Conservation (phyloP, 2,888 invertebrate genomes). For the Galerucella calmariensis region DNA sequence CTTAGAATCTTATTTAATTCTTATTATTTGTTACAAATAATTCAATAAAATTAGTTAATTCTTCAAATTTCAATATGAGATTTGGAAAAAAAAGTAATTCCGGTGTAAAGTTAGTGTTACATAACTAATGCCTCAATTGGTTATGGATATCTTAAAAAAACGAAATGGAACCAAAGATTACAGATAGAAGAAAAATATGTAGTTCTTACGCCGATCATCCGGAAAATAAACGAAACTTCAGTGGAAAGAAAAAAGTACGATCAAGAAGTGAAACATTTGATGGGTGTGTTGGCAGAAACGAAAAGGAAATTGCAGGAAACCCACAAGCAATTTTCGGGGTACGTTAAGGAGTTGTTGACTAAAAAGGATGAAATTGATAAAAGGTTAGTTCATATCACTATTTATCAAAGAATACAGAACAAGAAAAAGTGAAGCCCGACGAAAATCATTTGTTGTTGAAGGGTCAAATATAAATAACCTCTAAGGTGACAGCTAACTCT, state of each 20-base stretch:
- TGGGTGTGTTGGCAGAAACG: slow-evolving; percentile 57
- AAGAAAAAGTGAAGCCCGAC: no score
- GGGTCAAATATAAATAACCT: no score
- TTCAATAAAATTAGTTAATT: neutral
- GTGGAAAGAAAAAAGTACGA: slow-evolving; percentile 59
- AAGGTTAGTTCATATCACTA: slow-evolving; percentile 46
- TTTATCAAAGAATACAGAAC: neutral
- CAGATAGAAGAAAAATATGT: slow-evolving; percentile 65
- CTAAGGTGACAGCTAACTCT: no score
- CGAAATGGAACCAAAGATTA: slow-evolving; percentile 55
- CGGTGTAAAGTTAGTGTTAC: neutral
- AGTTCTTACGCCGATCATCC: slow-evolving; percentile 59
- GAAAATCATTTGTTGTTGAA: no score
- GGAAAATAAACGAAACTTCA: slow-evolving; percentile 59
- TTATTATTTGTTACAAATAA: no score
- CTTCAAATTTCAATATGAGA: neutral
- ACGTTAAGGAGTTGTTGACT: slow-evolving; percentile 56
- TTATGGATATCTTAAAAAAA: slow-evolving; percentile 34
- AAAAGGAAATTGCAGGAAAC: slow-evolving; percentile 54
- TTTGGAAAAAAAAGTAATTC: neutral
- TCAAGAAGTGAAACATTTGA: slow-evolving; percentile 56
- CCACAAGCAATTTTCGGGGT: slow-evolving; percentile 55
- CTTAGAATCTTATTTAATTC: no score
- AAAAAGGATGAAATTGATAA: slow-evolving; percentile 59
- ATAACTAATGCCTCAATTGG: slow-evolving; percentile 24